These are phyloP conservation scores for Leucania comma DNA, from an alignment of 2,888 invertebrate species.

Conservation along the genomic window DNA sequence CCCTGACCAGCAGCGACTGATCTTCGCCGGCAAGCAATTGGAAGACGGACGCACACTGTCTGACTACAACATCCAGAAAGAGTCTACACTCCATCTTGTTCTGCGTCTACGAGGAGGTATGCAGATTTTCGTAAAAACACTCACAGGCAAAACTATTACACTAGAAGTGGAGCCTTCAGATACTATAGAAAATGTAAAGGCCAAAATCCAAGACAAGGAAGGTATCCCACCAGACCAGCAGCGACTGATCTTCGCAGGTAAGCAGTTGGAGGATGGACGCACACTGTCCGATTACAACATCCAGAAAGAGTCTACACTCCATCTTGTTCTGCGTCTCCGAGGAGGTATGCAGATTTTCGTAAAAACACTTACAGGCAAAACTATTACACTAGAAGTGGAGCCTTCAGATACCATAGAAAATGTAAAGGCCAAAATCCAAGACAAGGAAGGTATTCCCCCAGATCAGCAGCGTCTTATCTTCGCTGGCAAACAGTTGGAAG, in stretches of 20 bases:
- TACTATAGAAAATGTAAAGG: slow-evolving; percentile 70
- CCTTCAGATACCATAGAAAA: slow-evolving; percentile 82
- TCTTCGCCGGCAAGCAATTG: too few species aligned
- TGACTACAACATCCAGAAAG: too few species aligned
- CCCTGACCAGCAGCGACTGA: too few species aligned
- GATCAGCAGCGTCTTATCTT: slow-evolving; percentile 83
- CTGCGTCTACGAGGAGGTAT: slow-evolving; percentile 52
- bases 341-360: slow-evolving; percentile 96
- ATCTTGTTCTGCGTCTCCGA: slow-evolving; percentile 67
- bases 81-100: too few species aligned
- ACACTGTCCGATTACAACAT: slow-evolving; percentile 69
- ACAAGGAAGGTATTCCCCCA: slow-evolving; percentile 83
- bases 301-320: slow-evolving; percentile 69
- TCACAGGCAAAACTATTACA: slow-evolving; percentile 74
- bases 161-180: slow-evolving; percentile 71
- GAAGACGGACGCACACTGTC: too few species aligned
- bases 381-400: slow-evolving; percentile 80
- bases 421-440: slow-evolving; percentile 83
- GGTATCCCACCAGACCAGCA: slow-evolving; percentile 72
- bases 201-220: slow-evolving; percentile 68
- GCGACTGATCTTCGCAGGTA: slow-evolving; percentile 68
- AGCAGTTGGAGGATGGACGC: slow-evolving; percentile 69
- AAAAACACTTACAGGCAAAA: slow-evolving; percentile 96
- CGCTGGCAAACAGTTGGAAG: slow-evolving; percentile 81
- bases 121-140: slow-evolving; percentile 82